Base-by-base conservation (phyloP, 64 coral and sea anemone genomes). In the Platygyra sinensis region DNA sequence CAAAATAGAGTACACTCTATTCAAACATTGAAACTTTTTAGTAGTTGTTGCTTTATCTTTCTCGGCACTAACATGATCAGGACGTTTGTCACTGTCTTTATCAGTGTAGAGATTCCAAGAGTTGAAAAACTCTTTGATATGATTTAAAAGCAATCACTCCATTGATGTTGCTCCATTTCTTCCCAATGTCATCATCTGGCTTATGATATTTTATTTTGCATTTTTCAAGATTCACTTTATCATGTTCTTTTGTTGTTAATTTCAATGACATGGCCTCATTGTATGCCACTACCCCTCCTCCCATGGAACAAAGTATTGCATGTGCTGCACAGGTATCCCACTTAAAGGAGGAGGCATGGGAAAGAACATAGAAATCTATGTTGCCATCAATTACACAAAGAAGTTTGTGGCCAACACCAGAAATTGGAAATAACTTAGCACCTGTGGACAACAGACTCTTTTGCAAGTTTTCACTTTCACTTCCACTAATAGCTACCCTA, bases 321-420 rank as follows among this genome's bases (percentile, higher is more conserved):
- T 96, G 87, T 32, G 94, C 91, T 27, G 91, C 94, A 87, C 94
- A 96, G 18, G 94, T 96, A n/a, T 96, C 94, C 94, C 94, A 96
- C 20, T 96, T 96, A 42, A 93, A 96, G 39, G 91, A 93, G 72
- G 91, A 90, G 20, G 86, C 88, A 78, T 85, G 87, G 28, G 90
- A 94, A 38, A 97, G 92, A 49, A 97, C 73, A 62, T 89, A 97
- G 27, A 94, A 92, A 88, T 97, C 83, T 36, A 94, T 83, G 60
- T 77, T 82, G 38, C 84, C 38, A 8, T 91, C 90, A 88, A 97
- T 97, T 14, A 97, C 95, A 3, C 71, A 73, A 6, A 97, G 83
- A 36, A 97, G 95, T 62, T 97, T 97, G 75, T 82, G 90, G 38
- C 95, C 95, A 30, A 91, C 92, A 76, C 90, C 92, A 82, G 95